Conservation (phyloP, 2,797 vertebrate species). For the Epinephelus coioides region DNA sequence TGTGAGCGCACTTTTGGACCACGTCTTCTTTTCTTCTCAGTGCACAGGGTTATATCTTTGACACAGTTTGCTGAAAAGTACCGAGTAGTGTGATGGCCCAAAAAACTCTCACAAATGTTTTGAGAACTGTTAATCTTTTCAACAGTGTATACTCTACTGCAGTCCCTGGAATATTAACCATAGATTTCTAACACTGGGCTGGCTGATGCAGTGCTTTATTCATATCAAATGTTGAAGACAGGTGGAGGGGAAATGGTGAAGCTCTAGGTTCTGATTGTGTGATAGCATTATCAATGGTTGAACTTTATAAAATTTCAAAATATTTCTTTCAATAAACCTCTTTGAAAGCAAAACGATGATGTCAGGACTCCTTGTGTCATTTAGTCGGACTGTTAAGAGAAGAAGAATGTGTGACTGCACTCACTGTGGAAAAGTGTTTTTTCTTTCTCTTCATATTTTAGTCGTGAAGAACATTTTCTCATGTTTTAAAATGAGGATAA, state of each 20-base stretch:
- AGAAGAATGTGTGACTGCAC: neutral
- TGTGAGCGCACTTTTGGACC: conserved; percentile 16
- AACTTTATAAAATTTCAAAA: conserved; percentile 86
- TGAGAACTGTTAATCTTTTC: conserved; percentile 23
- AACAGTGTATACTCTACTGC: neutral
- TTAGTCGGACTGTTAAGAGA: neutral
- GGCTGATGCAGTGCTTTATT: conserved; percentile 44
- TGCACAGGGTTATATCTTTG: conserved; percentile 1
- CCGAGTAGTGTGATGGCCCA: neutral
- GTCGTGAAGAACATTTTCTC: neutral
- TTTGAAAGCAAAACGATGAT: conserved; percentile 77
- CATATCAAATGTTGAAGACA: conserved; percentile 73
- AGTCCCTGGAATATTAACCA: conserved; percentile 28
- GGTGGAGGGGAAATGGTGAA: conserved; percentile 58
- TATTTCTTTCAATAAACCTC: conserved; percentile 89
- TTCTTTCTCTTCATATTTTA: neutral
- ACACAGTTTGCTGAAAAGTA: conserved; percentile 17
- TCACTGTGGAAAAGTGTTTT: neutral
- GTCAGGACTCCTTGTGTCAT: conserved; percentile 19
- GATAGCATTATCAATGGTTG: conserved; percentile 83
- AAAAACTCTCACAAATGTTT: conserved; percentile 4
- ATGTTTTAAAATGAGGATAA: too few species aligned
- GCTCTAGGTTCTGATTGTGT: conserved; percentile 83
- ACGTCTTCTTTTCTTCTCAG: conserved; percentile 24
- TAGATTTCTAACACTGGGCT: conserved; percentile 30